Conservation (phyloP, 2,113 vertebrate genomes). For the Irena cyanogastra region DNA sequence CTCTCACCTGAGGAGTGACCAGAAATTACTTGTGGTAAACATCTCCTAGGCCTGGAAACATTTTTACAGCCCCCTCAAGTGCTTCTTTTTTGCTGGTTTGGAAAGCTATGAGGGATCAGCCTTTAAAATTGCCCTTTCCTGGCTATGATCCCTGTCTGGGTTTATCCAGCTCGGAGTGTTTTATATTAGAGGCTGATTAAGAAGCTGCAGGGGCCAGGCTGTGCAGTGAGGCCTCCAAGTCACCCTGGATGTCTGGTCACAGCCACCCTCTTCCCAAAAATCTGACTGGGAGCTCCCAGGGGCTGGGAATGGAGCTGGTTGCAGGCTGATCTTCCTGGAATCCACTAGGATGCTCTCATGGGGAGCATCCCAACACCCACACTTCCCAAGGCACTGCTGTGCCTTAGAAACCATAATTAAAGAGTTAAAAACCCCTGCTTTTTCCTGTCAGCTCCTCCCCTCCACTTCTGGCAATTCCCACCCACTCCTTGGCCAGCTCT, state of each 20-base stretch:
- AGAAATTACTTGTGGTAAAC: background rate
- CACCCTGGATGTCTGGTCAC: background rate
- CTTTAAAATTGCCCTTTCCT: background rate
- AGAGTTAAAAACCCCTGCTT: background rate
- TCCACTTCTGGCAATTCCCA: background rate
- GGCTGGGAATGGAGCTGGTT: fast-evolving
- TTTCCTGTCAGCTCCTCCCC: background rate
- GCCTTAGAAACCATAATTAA: background rate
- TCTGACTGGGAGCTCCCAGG: fast-evolving
- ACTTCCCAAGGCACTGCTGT: background rate
- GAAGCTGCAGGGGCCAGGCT: background rate
- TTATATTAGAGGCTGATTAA: background rate
- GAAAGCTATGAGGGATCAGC: background rate
- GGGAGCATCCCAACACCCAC: background rate
- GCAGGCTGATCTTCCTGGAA: background rate
- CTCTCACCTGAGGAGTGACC: background rate
- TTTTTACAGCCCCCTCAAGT: background rate
- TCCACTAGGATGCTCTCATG: fast-evolving
- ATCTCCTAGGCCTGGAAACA: background rate
- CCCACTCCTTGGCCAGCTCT: background rate
- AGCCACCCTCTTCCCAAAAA: background rate
- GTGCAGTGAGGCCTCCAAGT: background rate
- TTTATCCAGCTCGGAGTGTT: background rate
- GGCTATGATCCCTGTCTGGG: background rate
- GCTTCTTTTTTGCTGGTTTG: background rate